Conservation (phyloP, 2,797 vertebrate genomes). For the Sparus aurata region DNA sequence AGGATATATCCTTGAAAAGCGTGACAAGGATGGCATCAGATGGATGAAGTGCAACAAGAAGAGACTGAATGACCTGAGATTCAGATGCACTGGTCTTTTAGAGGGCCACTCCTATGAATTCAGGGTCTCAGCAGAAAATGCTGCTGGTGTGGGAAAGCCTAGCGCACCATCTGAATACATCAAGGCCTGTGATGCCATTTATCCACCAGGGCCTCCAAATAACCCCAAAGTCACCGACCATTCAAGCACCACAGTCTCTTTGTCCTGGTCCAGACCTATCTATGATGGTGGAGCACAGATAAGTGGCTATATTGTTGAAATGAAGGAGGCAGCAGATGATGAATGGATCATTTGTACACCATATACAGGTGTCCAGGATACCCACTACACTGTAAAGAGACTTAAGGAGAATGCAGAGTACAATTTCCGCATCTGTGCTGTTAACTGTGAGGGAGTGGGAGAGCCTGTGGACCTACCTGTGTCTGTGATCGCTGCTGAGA, state of each 20-base stretch:
- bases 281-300: constrained; percentile 96
- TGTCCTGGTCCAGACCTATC: constrained; percentile 95
- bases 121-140: constrained; percentile 96
- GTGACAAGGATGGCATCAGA: constrained; percentile 97
- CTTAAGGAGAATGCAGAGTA: constrained; percentile 97
- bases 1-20: constrained; percentile 97
- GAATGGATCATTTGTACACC: constrained; percentile 94
- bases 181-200: constrained; percentile 93
- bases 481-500: constrained; percentile 91
- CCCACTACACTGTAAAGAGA: constrained; percentile 92
- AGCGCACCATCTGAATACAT: constrained; percentile 92
- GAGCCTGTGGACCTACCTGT: constrained; percentile 93
- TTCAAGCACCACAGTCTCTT: constrained; percentile 93
- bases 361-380: constrained; percentile 90
- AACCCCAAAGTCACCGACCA: constrained; percentile 93
- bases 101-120: constrained; percentile 97
- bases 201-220: constrained; percentile 95
- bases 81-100: constrained; percentile 93
- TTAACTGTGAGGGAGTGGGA: constrained; percentile 96
- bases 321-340: constrained; percentile 91
- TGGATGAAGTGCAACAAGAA: constrained; percentile 98
- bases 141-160: constrained; percentile 93
- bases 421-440: constrained; percentile 95
- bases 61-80: constrained; percentile 93
- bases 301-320: constrained; percentile 94